Evolutionary conservation across 2,888 invertebrate species (phyloP), one percentile per base, ranked within the genome.

Genomic region (Drosophila anceps): DNA sequence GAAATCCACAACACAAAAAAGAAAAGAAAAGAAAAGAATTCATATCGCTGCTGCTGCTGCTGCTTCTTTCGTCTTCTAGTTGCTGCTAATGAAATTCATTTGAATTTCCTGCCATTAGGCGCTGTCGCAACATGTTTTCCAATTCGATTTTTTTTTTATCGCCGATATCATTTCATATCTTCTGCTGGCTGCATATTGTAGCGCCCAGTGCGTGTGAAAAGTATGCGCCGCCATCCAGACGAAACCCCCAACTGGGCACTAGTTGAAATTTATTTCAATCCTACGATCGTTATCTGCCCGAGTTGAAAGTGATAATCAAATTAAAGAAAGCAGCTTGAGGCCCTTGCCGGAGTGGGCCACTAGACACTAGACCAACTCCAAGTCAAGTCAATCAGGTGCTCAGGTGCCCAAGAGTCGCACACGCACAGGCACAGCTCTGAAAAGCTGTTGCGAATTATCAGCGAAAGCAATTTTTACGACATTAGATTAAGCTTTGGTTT

Each of bases 191-290:
- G 18, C 37, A 6, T 15, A 1, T 12, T 5, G 35, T 15, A 15
- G 43, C 51, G 15, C 43, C 69, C 55, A 65, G 73, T 78, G 78
- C 76, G 78, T 76, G 78, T 78, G 64, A 76, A 62, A 78, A 73
- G 79, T 44, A 69, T 61, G 53, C 60, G 53, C 7, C 48, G 60
- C 35, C 35, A 44, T 59, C 62, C 46, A 73, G 62, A 63, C 63
- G 10, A 31, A 64, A 13, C 29, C 51, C 60, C 62, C 68, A 60
- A 43, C 58, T 39, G 35, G 33, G 64, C 59, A 39, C 63, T 48
- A 63, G 53, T 66, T 33, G 61, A 64, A 64, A 73, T 68, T 77
- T 63, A 67, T 76, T 68, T 58, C 54, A 63, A 58, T 64, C 62
- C 62, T 33, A 29, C 27, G 64, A 77, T 76, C 76, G 43, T 55